phyloP scores from a whole-genome alignment of 2,888 invertebrate species.

The Thera britannica region DNA sequence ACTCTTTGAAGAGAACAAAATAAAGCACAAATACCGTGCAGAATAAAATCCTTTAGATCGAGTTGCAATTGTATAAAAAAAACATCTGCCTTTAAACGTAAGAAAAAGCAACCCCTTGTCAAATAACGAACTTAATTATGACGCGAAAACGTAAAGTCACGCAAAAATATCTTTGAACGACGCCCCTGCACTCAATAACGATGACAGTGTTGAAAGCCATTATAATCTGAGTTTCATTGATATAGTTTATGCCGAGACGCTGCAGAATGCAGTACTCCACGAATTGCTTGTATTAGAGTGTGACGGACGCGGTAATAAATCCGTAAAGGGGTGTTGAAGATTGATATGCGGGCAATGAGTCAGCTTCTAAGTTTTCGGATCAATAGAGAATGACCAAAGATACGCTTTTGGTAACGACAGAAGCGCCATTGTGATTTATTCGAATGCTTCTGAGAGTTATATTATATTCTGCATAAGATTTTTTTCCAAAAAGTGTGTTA shows the following conservation, averaged over 20 bases:
- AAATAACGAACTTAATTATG: slow-evolving; percentile 49
- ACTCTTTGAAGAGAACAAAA: background rate
- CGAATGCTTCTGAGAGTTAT: background rate
- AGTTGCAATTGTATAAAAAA: slow-evolving; percentile 20
- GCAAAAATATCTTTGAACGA: slow-evolving; percentile 43
- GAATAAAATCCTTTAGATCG: background rate
- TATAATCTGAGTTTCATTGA: slow-evolving; percentile 56
- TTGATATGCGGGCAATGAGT: slow-evolving; percentile 68
- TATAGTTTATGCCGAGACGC: slow-evolving; percentile 55
- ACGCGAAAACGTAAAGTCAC: slow-evolving; percentile 57
- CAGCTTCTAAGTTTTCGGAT: slow-evolving; percentile 61
- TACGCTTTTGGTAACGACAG: background rate
- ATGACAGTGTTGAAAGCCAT: slow-evolving; percentile 58
- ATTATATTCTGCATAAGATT: background rate
- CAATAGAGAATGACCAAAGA: slow-evolving; percentile 41
- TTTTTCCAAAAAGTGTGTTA: background rate
- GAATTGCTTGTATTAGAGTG: slow-evolving; percentile 62
- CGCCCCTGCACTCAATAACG: slow-evolving; percentile 46
- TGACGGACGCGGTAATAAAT: slow-evolving; percentile 66
- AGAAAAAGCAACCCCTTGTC: slow-evolving; percentile 43
- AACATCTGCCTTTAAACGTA: slow-evolving; percentile 46
- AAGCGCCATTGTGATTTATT: background rate
- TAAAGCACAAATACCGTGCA: background rate
- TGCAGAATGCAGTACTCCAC: slow-evolving; percentile 50
- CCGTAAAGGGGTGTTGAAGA: slow-evolving; percentile 60